Base-by-base conservation (phyloP, 2,888 invertebrate species). In the Globia sparganii region DNA sequence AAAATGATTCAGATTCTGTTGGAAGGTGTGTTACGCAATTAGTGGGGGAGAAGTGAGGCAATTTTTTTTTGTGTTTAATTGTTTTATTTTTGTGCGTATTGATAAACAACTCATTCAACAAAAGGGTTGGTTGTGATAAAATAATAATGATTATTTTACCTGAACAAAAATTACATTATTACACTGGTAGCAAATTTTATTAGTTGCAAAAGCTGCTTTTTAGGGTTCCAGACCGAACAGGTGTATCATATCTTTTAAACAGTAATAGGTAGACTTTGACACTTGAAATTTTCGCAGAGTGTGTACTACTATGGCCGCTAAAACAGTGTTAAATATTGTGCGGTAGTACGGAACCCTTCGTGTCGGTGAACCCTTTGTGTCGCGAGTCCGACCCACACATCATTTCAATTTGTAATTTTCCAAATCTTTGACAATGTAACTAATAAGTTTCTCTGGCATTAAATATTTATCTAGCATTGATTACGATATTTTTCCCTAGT, bases 401-500 rank as follows among this genome's bases (percentile, higher is more conserved):
- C 18, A 53, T 11, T 25, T 9, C 8, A 25, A 25, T 53, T 59
- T 18, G 28, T 18, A 31, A 65, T 65, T 65, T 28, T 65, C 28
- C 11, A 18, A 28, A 49, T 37, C 21, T 28, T 18, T 56, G 5
- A 43, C 40, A n/a, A 34, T 40, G 4, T 18, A 9, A 9, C 9
- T 8, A 43, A 28, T 61, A 25, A 25, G n/a, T n/a, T 56, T 67
- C 28, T 9, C 18, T 28, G 1, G 31, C 49, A 65, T 59, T 70
- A 43, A 69, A 78, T 77, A 59, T 58, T 58, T 18, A 34, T 61
- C n/a, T 53, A n/a, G 65, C 21, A 66, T 46, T 31, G 31, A 31
- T 58, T 43, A 74, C 18, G 13, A 64, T 64, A 62, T 70, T 70
- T 78, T 76, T 59, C 59, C 56, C 6, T 66, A 43, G 59, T 66